phyloP scores from a whole-genome alignment of 2,113 vertebrate genomes.

The Amphiprion percula region DNA sequence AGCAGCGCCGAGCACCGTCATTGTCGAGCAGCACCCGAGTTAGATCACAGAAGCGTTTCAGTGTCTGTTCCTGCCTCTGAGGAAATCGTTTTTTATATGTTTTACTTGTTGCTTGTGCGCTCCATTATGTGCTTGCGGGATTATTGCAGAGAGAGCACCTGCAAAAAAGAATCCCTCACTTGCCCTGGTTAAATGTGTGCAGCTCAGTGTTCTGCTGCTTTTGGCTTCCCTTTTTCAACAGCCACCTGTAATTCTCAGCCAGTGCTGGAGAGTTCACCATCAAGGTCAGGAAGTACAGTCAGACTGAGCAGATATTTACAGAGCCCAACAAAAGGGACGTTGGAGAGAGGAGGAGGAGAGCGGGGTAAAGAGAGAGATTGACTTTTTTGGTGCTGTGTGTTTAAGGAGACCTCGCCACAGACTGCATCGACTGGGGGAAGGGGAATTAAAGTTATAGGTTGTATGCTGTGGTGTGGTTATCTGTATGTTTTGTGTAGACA shows the following conservation, averaged over 20 bases:
- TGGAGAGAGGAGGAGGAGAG: conserved; percentile 9
- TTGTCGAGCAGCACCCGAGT: conserved; percentile 10
- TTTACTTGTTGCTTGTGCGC: conserved; percentile 25
- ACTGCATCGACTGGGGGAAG: neutral
- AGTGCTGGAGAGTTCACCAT: conserved; percentile 41
- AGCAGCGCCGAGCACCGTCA: neutral
- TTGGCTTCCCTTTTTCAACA: conserved; percentile 40
- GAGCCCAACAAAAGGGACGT: conserved; percentile 52
- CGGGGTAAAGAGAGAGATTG: conserved; percentile 1
- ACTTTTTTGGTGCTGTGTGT: conserved; percentile 36
- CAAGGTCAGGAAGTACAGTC: conserved; percentile 63
- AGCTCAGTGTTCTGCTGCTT: conserved; percentile 40
- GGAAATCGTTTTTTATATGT: conserved; percentile 29
- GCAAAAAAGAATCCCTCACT: conserved; percentile 22
- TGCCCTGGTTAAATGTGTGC: conserved; percentile 53
- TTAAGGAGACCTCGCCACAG: conserved; percentile 38
- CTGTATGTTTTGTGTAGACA: no score
- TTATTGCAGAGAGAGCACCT: conserved; percentile 8
- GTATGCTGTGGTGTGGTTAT: no score
- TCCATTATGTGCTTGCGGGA: conserved; percentile 29
- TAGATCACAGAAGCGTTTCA: conserved; percentile 31
- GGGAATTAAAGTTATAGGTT: no score
- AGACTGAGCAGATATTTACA: conserved; percentile 58
- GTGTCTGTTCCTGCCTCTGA: conserved; percentile 18
- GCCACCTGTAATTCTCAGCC: conserved; percentile 54